Conservation (phyloP, 2,797 vertebrate species). For the Phylloscopus collybita region DNA sequence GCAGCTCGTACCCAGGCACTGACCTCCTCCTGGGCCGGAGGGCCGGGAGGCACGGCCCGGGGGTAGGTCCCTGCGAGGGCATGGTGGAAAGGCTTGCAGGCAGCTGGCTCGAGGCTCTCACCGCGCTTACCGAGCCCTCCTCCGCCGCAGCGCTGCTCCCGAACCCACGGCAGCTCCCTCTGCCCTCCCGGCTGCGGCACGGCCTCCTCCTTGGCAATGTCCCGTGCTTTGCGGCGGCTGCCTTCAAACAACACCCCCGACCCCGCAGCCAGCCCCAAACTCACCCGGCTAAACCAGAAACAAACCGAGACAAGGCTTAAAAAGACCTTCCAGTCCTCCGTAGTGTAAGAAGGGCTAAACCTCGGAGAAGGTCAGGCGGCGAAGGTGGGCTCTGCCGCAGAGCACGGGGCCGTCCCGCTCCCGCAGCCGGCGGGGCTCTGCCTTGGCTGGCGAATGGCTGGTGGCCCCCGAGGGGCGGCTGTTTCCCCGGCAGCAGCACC, state of each 20-base stretch:
- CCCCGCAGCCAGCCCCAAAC: background rate
- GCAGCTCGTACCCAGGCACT: background rate
- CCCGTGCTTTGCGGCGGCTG: background rate
- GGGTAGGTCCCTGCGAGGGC: background rate
- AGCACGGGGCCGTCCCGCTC: background rate
- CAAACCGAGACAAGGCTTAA: background rate
- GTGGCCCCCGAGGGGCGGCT: background rate
- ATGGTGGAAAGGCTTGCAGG: background rate
- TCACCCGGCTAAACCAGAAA: background rate
- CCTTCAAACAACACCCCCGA: background rate
- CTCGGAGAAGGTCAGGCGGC: background rate
- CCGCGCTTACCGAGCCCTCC: background rate
- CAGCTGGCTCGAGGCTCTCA: background rate
- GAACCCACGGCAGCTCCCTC: background rate
- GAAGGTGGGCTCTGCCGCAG: background rate
- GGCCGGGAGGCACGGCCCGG: background rate
- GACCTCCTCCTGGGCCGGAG: rapidly evolving
- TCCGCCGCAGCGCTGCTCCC: background rate
- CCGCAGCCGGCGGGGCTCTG: background rate
- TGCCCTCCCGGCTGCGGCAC: background rate
- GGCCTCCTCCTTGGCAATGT: background rate
- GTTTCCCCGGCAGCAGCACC: background rate
- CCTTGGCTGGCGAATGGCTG: conserved; percentile 29
- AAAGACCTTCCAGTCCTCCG: background rate
- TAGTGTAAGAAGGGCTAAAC: background rate